These are phyloP conservation scores for Brachionus rubens DNA, from an alignment of 1,140 invertebrate species.

Conservation along the genomic window DNA sequence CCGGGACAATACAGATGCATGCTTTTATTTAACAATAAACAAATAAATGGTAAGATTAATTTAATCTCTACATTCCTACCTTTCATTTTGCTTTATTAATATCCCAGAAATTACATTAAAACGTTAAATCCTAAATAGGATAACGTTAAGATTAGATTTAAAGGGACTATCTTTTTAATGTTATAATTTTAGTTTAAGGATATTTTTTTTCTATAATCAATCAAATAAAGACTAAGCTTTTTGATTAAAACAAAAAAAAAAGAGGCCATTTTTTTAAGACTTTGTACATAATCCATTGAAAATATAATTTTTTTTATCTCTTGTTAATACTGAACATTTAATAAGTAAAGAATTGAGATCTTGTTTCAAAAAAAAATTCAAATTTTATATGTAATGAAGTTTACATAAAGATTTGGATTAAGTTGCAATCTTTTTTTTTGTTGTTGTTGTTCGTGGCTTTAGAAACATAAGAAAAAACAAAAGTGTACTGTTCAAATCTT, in stretches of 20 bases:
- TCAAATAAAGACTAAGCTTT: too few relatives aligned
- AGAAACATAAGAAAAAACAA: too few relatives aligned
- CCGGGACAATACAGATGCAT: slow-evolving; percentile 29
- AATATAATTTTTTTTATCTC: slow-evolving; percentile 20
- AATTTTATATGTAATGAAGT: too few relatives aligned
- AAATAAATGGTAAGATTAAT: slow-evolving; percentile 33
- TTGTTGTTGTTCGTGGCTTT: too few relatives aligned
- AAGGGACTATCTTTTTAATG: too few relatives aligned
- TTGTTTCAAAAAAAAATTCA: too few relatives aligned
- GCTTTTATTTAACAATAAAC: slow-evolving; percentile 32
- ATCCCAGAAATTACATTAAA: background rate
- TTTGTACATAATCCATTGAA: background rate
- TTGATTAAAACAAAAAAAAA: too few relatives aligned
- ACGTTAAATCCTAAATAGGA: slow-evolving; percentile 10
- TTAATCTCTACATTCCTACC: background rate
- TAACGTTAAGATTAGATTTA: slow-evolving; percentile 19
- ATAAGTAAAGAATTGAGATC: too few relatives aligned
- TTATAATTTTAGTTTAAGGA: too few relatives aligned
- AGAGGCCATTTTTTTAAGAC: background rate
- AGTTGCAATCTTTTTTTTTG: too few relatives aligned
- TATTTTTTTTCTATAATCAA: background rate
- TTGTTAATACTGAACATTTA: background rate
- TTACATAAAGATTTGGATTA: too few relatives aligned
- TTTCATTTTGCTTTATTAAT: background rate
- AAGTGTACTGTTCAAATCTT: too few relatives aligned